Evolutionary conservation across 2,113 vertebrate species (phyloP), one percentile per base, ranked within the genome.

Genomic region (Brachypteracias leptosomus): DNA sequence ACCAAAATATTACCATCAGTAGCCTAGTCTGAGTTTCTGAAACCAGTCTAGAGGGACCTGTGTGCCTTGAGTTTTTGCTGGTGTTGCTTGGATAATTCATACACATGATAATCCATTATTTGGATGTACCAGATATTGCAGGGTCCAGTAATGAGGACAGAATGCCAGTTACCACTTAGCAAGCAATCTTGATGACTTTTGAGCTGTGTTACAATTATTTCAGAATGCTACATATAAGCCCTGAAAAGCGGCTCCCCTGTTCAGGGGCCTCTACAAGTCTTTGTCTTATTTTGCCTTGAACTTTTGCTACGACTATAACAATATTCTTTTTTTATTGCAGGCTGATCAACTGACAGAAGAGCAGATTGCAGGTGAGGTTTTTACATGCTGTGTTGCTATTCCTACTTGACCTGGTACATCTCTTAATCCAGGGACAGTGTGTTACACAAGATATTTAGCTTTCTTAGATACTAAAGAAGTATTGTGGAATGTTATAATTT

Each of bases 321-420:
- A 16, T 89, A 22, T 33, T 97, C 85, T 95, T 81, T 93, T n/a
- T 91, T 35, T 89, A 35, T 97, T 98, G 61, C 97, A 99, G 99
- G 99, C 99, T 98, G 99, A 99, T 97, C 99, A 99, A 98, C 99
- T 99, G 98, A 99, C 99, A 99, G 99, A 99, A 97, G 99, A 99
- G 98, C 99, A 99, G 98, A 99, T 99, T 98, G 99, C 99, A 97
- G 99, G 99, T 99, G 98, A 99, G 98, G 92, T 70, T 95, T 96
- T 90, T 95, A 84, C 31, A 18, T 86, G 44, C 58, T 76, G 38
- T 96, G 58, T 79, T 91, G 55, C 11, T 74, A 11, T 81, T 94
- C 58, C n/a, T 95, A 0, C 66, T 90, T 96, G 89, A 94, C 87
- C 89, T 93, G 84, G 65, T n/a, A 36, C 28, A 78, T 89, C 13